Conservation (phyloP, 2,113 vertebrate genomes). For the Corvus moneduloides region DNA sequence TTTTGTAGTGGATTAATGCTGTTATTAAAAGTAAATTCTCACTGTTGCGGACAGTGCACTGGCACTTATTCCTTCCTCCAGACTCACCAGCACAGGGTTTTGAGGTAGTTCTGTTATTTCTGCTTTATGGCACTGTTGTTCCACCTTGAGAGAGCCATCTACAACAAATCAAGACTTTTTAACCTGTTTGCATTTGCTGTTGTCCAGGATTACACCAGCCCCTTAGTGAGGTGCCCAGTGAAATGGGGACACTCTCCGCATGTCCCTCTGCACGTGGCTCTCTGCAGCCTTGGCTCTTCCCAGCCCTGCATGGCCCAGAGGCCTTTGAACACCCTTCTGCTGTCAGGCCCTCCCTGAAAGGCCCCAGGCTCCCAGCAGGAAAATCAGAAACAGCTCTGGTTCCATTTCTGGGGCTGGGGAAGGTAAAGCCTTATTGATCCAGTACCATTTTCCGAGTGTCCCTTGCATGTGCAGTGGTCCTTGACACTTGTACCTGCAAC, state of each 20-base stretch:
- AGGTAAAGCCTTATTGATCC: not conserved
- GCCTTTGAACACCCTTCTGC: not conserved
- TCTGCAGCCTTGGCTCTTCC: not conserved
- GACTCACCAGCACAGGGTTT: not conserved
- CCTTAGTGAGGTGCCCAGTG: not conserved
- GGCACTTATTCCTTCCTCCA: not conserved
- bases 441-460: not conserved
- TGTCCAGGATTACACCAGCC: not conserved
- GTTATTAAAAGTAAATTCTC: conserved; percentile 42
- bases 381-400: not conserved
- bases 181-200: not conserved
- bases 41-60: not conserved
- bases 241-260: not conserved
- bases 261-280: not conserved
- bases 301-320: not conserved
- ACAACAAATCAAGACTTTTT: not conserved
- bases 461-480: not conserved
- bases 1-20: not conserved
- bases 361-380: not conserved
- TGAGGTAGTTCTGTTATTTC: not conserved
- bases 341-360: not conserved
- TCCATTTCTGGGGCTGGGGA: not conserved
- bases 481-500: not conserved
- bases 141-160: not conserved
- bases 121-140: not conserved